Evolutionary conservation across 2,113 vertebrate genomes (phyloP), one percentile per base, ranked within the genome.

Genomic region (Pygathrix nemaeus): DNA sequence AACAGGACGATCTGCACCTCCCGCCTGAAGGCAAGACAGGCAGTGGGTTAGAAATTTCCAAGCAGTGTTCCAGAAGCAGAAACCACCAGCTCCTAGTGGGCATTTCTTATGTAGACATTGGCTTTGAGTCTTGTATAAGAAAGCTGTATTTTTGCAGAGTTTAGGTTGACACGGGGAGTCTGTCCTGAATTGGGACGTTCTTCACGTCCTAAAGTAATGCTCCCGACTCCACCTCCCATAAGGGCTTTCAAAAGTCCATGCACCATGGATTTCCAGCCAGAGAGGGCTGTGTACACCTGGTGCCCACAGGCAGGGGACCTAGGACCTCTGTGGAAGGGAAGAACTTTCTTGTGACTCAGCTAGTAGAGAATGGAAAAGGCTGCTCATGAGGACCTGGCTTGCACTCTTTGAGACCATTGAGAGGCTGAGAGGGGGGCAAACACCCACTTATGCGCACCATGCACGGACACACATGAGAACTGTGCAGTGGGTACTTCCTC

Each of bases 371-470:
- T 0, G 10, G 68, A 4, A n/a, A 27, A 78, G 8, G 3, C 8
- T 66, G 25, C 23, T 38, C 13, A 5, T 25, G 35, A n/a, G 43
- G 4, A 52, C 0, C 1, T 8, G 9, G 18, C 18, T 35, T 14
- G 11, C 11, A 5, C n/a, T 38, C 38, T 57, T 25, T 52, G 50
- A n/a, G 52, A 20, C 50, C 20, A n/a, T 50, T 4, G 3, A 50
- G 16, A 48, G 21, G 8, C 8, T 52, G 13, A 4, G 55, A 6
- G 16, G 8, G 1, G 8, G 3, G 6, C 0, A 20, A 78, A 45
- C 1, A 0, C 25, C 0, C 0, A 0, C 8, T 9, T 0, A 18
- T 0, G 0, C 1, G 16, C 16, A 25, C 2, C 0, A 3, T 0
- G 6, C 13, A 30, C 1, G 43, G 40, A 27, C 8, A 0, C 0